A percentile compares a stretch with the other conserved stretches of the same genome.
phyloP scores from a whole-genome alignment of 2,888 invertebrate genomes.

The Drosophila paranaensis region DNA sequence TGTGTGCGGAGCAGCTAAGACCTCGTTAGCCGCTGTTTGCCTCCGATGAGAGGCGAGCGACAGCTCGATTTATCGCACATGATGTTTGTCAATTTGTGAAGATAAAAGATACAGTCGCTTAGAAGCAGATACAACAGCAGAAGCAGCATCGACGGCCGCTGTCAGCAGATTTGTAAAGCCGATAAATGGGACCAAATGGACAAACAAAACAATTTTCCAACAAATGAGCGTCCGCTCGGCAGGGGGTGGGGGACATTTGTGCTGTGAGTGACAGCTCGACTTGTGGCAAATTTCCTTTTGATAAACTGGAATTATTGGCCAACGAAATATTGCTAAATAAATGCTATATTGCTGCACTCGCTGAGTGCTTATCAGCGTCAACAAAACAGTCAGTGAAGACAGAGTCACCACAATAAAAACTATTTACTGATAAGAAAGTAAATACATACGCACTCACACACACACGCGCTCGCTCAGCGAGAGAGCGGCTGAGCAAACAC shows the following conservation, averaged over 20 bases:
- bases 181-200: constrained; percentile 58
- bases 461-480: constrained; percentile 10
- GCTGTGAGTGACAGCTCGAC: constrained; percentile 14
- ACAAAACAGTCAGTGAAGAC: constrained; percentile 16
- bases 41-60: constrained; percentile 44
- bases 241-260: not conserved
- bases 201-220: constrained; percentile 57
- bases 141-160: constrained; percentile 31
- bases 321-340: constrained; percentile 26
- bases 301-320: not conserved
- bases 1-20: constrained; percentile 8
- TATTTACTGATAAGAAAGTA: constrained; percentile 76
- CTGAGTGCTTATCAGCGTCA: constrained; percentile 44
- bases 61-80: constrained; percentile 66
- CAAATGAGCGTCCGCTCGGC: constrained; percentile 42
- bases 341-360: constrained; percentile 7
- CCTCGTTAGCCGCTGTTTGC: constrained; percentile 14
- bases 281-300: constrained; percentile 3
- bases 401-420: constrained; percentile 59
- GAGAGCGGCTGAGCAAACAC: constrained; percentile 75
- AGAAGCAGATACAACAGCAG: constrained; percentile 32
- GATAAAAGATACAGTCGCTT: constrained; percentile 53
- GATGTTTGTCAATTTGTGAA: constrained; percentile 59
- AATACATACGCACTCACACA: constrained; percentile 25
- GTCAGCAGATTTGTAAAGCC: constrained; percentile 65